Percentiles rank a stretch among this genome's conserved stretches.
These are phyloP conservation scores for Punctoribates punctum DNA, from an alignment of 2,888 invertebrate species.

Conservation along the genomic window DNA sequence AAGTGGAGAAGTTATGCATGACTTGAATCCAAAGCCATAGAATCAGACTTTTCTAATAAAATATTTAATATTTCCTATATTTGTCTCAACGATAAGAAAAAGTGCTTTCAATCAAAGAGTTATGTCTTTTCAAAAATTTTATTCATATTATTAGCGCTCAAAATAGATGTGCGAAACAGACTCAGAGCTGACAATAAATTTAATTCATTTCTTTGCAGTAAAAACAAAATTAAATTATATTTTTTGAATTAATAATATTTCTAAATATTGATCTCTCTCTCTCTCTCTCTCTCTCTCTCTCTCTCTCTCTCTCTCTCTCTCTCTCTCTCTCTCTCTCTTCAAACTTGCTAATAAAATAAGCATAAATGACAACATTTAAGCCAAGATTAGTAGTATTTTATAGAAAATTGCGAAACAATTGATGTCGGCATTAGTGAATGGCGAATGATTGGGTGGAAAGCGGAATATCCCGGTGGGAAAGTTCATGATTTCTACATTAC, in stretches of 20 bases:
- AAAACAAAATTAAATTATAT: background rate
- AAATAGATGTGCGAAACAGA: background rate
- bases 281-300: too few relatives aligned
- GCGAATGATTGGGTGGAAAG: too few relatives aligned
- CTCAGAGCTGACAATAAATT: background rate
- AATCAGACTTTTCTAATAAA: background rate
- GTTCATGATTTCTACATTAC: background rate
- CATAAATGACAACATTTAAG: too few relatives aligned
- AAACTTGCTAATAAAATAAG: too few relatives aligned
- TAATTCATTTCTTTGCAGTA: background rate
- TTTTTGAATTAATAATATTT: too few relatives aligned
- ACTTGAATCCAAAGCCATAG: conserved; percentile 20
- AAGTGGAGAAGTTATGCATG: background rate
- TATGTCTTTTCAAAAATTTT: background rate
- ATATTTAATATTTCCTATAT: conserved; percentile 19
- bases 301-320: too few relatives aligned
- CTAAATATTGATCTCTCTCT: too few relatives aligned
- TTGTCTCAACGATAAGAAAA: conserved; percentile 2
- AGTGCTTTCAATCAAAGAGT: background rate
- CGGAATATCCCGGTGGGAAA: background rate
- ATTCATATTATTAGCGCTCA: background rate
- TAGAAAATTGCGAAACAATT: too few relatives aligned
- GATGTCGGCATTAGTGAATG: too few relatives aligned
- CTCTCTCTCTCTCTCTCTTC: too few relatives aligned
- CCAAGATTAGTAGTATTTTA: too few relatives aligned